Evolutionary conservation across 2,797 vertebrate species (phyloP), one percentile per base, ranked within the genome.

Genomic region (Remorina albescens): DNA sequence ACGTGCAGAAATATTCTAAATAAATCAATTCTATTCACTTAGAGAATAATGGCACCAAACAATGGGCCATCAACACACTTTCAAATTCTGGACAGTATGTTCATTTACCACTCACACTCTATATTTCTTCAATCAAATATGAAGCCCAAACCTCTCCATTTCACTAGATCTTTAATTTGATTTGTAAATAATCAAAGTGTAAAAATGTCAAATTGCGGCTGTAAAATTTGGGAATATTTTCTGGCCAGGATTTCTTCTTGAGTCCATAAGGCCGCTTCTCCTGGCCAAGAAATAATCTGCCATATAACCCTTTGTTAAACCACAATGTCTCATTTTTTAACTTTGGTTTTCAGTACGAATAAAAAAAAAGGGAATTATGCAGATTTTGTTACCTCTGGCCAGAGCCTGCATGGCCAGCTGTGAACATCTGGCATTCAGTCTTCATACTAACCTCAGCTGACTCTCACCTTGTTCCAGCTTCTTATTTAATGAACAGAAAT

Each of bases 1-100:
- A 79, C 67, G 54, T 71, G 81, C 55, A 74, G 78, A 85, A 72
- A 68, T 50, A 69, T n/a, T n/a, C n/a, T n/a, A 67, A 15, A 69
- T 47, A n/a, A n/a, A n/a, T n/a, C n/a, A n/a, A 9, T n/a, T 60
- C 12, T 46, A 16, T 63, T 46, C 66, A 58, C 16, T 42, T 57
- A 5, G 36, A 67, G 19, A 63, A 26, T 3, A 51, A 53, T 6
- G 50, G 8, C 28, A 9, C 8, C 13, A 11, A 16, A 15, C 2
- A 51, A 6, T 12, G 10, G 36, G 9, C 10, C 36, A 37, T 9
- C 7, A 36, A 47, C 3, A 47, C 19, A 5, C 11, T 32, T 34
- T 32, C 8, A 57, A 13, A 47, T 57, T 62, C 65, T 32, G 8
- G 26, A 46, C 19, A 18, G 19, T 18, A 53, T 16, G 16, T 12